A percentile compares a stretch with the other conserved stretches of the same genome.
phyloP scores from a whole-genome alignment of 2,113 vertebrate genomes.

The Hypanus sabinus region DNA sequence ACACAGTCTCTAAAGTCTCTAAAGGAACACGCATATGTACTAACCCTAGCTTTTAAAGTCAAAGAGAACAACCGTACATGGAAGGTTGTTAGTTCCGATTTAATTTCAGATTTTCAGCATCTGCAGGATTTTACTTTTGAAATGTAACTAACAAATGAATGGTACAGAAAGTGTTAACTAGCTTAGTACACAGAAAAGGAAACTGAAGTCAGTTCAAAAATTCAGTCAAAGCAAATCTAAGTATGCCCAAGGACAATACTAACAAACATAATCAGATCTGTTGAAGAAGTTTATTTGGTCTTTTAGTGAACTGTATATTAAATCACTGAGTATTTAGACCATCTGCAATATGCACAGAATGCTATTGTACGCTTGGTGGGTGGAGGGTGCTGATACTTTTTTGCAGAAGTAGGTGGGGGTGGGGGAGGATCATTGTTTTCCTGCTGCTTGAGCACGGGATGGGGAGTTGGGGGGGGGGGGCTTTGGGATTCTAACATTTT shows the following conservation, averaged over 20 bases:
- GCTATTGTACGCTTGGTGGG: too few relatives aligned
- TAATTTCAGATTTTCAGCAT: not conserved
- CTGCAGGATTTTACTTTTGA: not conserved
- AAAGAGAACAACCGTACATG: too few relatives aligned
- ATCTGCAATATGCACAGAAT: not conserved
- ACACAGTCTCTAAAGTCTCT: too few relatives aligned
- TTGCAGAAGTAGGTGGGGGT: too few relatives aligned
- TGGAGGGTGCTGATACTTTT: too few relatives aligned
- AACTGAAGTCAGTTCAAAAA: not conserved
- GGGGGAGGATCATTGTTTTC: too few relatives aligned
- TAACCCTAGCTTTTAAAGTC: too few relatives aligned
- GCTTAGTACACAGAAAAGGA: not conserved
- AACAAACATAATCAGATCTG: not conserved
- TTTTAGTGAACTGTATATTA: not conserved
- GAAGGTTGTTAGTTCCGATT: not conserved
- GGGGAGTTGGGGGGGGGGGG: too few relatives aligned
- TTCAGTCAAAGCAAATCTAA: not conserved
- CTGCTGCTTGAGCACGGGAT: too few relatives aligned
- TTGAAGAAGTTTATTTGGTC: not conserved
- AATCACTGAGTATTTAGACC: not conserved
- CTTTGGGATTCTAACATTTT: too few relatives aligned
- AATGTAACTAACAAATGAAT: not conserved
- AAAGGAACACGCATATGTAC: too few relatives aligned
- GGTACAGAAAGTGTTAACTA: too few relatives aligned
- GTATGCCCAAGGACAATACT: not conserved